Base-by-base conservation (phyloP, 2,113 vertebrate genomes). In the Dipodomys stephensi region DNA sequence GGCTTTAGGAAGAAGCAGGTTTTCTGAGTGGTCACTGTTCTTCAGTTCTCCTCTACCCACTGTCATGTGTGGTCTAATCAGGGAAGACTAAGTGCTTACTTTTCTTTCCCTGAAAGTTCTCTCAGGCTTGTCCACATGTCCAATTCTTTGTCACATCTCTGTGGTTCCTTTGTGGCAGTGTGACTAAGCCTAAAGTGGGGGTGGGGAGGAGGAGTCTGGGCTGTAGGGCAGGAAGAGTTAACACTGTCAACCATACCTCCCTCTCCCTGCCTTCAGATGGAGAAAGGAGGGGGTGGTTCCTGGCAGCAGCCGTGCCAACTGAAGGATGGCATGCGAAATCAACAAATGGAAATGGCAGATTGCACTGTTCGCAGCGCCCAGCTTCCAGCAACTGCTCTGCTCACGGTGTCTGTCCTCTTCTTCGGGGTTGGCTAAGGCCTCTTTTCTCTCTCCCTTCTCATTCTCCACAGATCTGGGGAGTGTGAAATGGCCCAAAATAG, bases 321-420 rank as follows among this genome's bases (percentile, higher is more conserved):
- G 97, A 74, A 79, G 97, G 87, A 95, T 96, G 97, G 96, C 96
- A 78, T 15, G 68, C 68, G 44, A 71, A 62, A 93, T 44, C 89
- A 83, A 91, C 93, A 94, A 86, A 82, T 27, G 68, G 85, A 88
- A 87, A 27, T 4, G 69, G 88, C 96, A 96, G 96, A 90, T 92
- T 95, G 96, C 2, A 39, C 74, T 3, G 74, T 73, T 64, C 22
- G 28, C 65, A 53, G 91, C 78, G 11, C 44, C 71, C 57, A 9
- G 78, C 95, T 92, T 23, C 72, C 74, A 76, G 82, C 74, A 68
- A 76, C 74, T 85, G 92, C 95, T 76, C 1, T 10, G 53, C 77
- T 64, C 22, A 0, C 91, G 12, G 88, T 4, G 67, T 39, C 78
- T 74, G 64, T 90, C 87, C 64, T 13, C 69, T 18, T 80, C 62